Evolutionary conservation across 2,113 vertebrate species (phyloP).

Genomic region (Oncorhynchus tshawytscha): DNA sequence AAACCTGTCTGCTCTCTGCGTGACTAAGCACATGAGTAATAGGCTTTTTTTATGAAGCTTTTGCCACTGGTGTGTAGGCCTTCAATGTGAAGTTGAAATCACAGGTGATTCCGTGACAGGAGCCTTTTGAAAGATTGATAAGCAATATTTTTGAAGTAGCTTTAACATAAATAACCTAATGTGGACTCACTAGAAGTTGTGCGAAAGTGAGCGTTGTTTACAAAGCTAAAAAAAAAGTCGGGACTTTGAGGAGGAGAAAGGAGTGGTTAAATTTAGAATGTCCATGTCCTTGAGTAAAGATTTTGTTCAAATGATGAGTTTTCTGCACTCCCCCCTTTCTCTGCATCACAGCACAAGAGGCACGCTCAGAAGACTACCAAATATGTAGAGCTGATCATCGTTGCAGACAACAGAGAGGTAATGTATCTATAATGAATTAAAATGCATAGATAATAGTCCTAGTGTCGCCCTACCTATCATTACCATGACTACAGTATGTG

Average conservation of each 20-base stretch:
- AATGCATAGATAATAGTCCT: too few species aligned
- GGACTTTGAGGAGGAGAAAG: neutral
- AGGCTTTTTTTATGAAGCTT: too few species aligned
- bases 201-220: neutral
- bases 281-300: neutral
- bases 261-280: slow-evolving; percentile 12
- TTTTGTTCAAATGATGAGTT: neutral
- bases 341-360: slow-evolving; percentile 83
- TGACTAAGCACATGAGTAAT: neutral
- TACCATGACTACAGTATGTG: too few species aligned
- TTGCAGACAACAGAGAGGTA: slow-evolving; percentile 98
- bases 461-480: too few species aligned
- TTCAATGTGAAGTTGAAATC: neutral
- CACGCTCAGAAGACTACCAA: slow-evolving; percentile 89
- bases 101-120: neutral
- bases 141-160: neutral
- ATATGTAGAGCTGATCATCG: slow-evolving; percentile 95
- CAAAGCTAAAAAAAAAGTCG: neutral
- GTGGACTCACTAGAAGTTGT: neutral
- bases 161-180: neutral
- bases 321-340: neutral
- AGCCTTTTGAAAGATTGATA: slow-evolving; percentile 8
- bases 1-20: neutral
- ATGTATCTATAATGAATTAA: slow-evolving; percentile 26
- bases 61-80: too few species aligned